Base-by-base conservation (phyloP, 2,797 vertebrate genomes). In the Thaleichthys pacificus region DNA sequence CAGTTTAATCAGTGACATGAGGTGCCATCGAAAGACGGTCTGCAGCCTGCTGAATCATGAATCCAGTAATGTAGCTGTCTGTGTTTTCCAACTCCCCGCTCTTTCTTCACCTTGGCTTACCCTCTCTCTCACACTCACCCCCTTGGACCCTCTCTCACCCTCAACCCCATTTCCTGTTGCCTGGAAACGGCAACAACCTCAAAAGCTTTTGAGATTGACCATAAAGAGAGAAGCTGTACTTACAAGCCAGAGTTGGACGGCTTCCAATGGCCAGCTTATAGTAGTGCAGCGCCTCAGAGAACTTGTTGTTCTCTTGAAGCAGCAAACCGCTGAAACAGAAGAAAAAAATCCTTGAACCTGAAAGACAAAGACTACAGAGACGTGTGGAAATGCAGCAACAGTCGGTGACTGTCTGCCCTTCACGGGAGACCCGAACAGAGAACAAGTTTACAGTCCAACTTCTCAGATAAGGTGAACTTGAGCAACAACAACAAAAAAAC, bases 191-290 rank as follows among this genome's bases (percentile, higher is more conserved):
- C 79, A 81, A 77, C 76, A 78, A 86, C 81, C 82, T 68, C 86
- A 82, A 82, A 78, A 81, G 81, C 87, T 77, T 79, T 77, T 79
- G 75, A 91, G 82, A 85, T 75, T 80, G 88, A 88, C 88, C 85
- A 89, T 88, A 85, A 85, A 89, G 84, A 80, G 75, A 84, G 78
- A 70, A 84, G 82, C 81, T 80, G 89, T 93, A 98, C 98, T 97
- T 94, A 99, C 98, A 99, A 88, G 98, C 98, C 86, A 99, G 91
- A 66, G 98, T 99, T 84, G 98, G 97, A 91, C 98, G 94, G 92
- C 97, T 98, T 86, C 96, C 96, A 77, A 99, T 95, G 61, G 98
- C 97, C 93, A 99, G 89, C 87, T 97, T 98, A 88, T 99, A 99
- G 92, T 99, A 99, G 93, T 96, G 96, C 21, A 99, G 92, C 0